These are phyloP conservation scores for Centruroides vittatus DNA, from an alignment of 1,140 invertebrate species.

Conservation along the genomic window DNA sequence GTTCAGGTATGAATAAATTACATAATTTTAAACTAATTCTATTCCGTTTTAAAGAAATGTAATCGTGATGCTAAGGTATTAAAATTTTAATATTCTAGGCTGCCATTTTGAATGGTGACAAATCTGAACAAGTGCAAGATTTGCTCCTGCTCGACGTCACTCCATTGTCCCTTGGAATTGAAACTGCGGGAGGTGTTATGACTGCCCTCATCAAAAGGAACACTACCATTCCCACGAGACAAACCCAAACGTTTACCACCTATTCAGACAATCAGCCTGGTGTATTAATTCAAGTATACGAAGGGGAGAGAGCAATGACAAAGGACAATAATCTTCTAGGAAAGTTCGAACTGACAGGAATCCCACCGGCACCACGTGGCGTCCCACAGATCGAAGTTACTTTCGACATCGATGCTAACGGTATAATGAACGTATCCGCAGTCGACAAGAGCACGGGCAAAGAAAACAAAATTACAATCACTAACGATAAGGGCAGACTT, in stretches of 20 bases:
- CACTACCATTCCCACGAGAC: slow-evolving; percentile 89
- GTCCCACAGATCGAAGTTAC: slow-evolving; percentile 44
- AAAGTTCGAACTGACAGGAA: slow-evolving; percentile 42
- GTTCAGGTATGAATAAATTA: slow-evolving; percentile 34
- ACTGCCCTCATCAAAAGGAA: slow-evolving; percentile 87
- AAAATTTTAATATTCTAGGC: slow-evolving; percentile 29
- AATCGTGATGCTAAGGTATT: too few relatives aligned
- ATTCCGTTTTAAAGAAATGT: too few relatives aligned
- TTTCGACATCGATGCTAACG: slow-evolving; percentile 43
- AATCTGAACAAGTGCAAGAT: slow-evolving; percentile 82
- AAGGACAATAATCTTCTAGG: slow-evolving; percentile 42
- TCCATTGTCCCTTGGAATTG: slow-evolving; percentile 86
- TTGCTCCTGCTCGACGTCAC: slow-evolving; percentile 83
- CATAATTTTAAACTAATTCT: too few relatives aligned
- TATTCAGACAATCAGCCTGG: slow-evolving; percentile 47
- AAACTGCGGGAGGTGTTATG: slow-evolving; percentile 94
- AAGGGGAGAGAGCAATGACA: slow-evolving; percentile 43
- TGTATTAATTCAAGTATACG: slow-evolving; percentile 61
- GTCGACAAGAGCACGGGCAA: slow-evolving; percentile 63
- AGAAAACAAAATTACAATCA: slow-evolving; percentile 95
- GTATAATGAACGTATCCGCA: slow-evolving; percentile 34
- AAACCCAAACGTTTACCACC: slow-evolving; percentile 49
- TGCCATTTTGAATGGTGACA: slow-evolving; percentile 81
- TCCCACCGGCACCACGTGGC: slow-evolving; percentile 43
- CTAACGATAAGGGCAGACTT: slow-evolving; percentile 91